These are phyloP conservation scores for Physocephala rufipes DNA, from an alignment of 2,888 invertebrate genomes.

Conservation along the genomic window DNA sequence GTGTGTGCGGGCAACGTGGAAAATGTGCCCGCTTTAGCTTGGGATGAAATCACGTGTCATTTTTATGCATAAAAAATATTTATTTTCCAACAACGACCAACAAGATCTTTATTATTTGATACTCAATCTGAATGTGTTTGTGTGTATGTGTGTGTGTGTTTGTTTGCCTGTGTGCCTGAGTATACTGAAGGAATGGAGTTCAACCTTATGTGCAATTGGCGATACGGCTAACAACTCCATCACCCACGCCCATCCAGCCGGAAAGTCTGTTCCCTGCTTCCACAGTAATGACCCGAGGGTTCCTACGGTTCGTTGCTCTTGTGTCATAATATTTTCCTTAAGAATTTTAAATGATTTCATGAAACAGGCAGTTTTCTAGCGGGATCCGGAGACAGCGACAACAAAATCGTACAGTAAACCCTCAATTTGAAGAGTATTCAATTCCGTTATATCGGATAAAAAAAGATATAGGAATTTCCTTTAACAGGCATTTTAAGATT, in stretches of 20 bases:
- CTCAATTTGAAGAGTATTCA: no score
- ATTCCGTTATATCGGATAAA: no score
- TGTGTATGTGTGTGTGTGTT: conserved; percentile 5
- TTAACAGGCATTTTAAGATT: no score
- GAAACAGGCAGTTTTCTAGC: no score
- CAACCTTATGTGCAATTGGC: conserved; percentile 27
- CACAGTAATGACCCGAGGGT: conserved; percentile 28
- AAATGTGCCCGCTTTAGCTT: background rate
- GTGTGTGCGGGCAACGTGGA: background rate
- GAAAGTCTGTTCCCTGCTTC: conserved; percentile 1
- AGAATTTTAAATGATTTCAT: conserved; percentile 32
- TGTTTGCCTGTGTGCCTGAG: no score
- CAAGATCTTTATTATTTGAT: conserved; percentile 37
- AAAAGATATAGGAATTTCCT: no score
- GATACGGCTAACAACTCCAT: background rate
- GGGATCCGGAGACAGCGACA: background rate
- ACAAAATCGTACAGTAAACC: background rate
- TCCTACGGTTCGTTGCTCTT: conserved; percentile 22
- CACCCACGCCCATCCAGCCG: background rate
- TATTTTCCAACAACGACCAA: background rate
- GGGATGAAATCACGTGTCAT: conserved; percentile 38
- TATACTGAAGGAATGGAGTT: background rate
- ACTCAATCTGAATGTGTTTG: background rate
- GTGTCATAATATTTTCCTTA: conserved; percentile 36
- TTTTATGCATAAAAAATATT: conserved; percentile 32